Evolutionary conservation across 2,888 invertebrate genomes (phyloP).

Genomic region (Leptopilina drosophilae): DNA sequence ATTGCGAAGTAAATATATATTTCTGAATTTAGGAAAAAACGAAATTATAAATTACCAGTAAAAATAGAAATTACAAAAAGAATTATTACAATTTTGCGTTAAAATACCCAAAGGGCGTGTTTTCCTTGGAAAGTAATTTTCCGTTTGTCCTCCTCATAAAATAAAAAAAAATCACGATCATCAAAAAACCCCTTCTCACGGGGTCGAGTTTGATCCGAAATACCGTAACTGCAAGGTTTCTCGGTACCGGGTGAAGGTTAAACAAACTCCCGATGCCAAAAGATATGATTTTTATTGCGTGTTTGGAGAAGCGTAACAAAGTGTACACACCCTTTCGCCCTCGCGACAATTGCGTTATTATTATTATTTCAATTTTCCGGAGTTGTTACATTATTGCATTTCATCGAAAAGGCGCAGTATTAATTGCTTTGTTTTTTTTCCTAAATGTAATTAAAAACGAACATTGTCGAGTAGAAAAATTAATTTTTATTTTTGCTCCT

Average conservation of each 20-base stretch:
- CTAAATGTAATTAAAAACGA: too few species aligned
- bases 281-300: too few species aligned
- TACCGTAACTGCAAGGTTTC: slow-evolving; percentile 31
- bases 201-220: slow-evolving; percentile 32
- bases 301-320: too few species aligned
- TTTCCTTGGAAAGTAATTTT: slow-evolving; percentile 19
- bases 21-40: too few species aligned
- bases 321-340: background rate
- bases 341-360: background rate
- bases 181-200: slow-evolving; percentile 29
- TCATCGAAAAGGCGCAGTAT: background rate
- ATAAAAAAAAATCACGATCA: background rate
- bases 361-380: slow-evolving; percentile 7
- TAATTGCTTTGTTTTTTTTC: too few species aligned
- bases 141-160: slow-evolving; percentile 14
- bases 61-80: too few species aligned
- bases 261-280: background rate
- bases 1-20: too few species aligned
- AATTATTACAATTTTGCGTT: too few species aligned
- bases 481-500: too few species aligned
- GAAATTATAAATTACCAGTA: too few species aligned
- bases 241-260: slow-evolving; percentile 28
- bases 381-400: background rate
- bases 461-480: too few species aligned
- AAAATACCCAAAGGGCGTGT: background rate